These are phyloP conservation scores for Kryptolebias ocellatus DNA, from an alignment of 2,797 vertebrate genomes.

Conservation along the genomic window DNA sequence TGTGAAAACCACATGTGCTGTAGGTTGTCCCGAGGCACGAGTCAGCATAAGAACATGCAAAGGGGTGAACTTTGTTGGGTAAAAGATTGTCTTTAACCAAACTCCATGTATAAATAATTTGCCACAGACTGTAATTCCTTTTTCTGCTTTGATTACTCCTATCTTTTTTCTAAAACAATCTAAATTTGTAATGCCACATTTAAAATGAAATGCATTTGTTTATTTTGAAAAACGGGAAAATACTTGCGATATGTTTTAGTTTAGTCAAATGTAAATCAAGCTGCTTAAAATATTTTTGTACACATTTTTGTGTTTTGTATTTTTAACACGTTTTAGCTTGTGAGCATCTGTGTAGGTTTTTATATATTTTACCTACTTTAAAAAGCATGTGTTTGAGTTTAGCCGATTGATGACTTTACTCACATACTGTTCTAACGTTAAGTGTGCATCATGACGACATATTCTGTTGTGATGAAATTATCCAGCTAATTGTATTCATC, in stretches of 20 bases:
- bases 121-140: background rate
- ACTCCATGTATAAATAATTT: background rate
- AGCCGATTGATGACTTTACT: constrained; percentile 18
- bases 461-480: constrained; percentile 18
- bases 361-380: background rate
- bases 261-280: constrained; percentile 23
- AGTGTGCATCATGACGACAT: background rate
- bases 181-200: background rate
- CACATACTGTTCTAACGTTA: background rate
- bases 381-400: constrained; percentile 39
- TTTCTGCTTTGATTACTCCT: background rate
- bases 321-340: constrained; percentile 25
- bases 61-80: too few species aligned
- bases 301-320: background rate
- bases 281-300: constrained; percentile 48
- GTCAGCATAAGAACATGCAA: constrained; percentile 3
- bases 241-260: too few species aligned
- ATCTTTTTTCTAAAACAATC: background rate
- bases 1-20: constrained; percentile 7
- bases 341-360: constrained; percentile 13
- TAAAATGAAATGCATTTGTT: background rate
- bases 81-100: background rate
- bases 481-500: constrained; percentile 14
- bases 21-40: background rate
- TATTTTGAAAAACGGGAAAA: background rate